Conservation (phyloP, 2,888 invertebrate genomes). For the Stomorhina lunata region DNA sequence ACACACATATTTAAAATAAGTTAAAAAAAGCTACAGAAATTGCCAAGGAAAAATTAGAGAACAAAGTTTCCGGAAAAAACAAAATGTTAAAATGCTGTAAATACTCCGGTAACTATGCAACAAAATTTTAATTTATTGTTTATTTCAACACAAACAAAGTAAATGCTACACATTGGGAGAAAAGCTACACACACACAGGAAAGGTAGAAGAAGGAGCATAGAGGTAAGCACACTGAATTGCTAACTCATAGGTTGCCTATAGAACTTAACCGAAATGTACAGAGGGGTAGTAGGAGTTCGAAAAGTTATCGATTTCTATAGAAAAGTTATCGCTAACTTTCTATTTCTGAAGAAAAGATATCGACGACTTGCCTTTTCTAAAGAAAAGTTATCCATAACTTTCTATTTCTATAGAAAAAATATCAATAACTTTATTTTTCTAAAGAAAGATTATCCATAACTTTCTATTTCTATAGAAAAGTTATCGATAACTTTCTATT, state of each 20-base stretch:
- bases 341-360: too few relatives aligned
- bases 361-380: too few relatives aligned
- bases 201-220: neutral
- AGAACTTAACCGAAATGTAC: neutral
- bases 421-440: too few relatives aligned
- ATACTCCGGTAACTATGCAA: slow-evolving; percentile 49
- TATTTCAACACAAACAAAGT: slow-evolving; percentile 20
- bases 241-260: neutral
- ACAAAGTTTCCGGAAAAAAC: neutral
- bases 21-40: neutral
- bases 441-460: too few relatives aligned
- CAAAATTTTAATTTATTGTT: slow-evolving; percentile 54
- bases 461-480: too few relatives aligned
- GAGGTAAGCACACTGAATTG: neutral
- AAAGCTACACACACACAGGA: neutral
- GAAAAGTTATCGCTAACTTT: neutral
- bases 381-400: too few relatives aligned
- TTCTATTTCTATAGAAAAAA: too few relatives aligned
- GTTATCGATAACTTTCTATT: too few relatives aligned
- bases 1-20: too few relatives aligned
- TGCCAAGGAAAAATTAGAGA: neutral
- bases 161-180: neutral
- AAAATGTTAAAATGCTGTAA: neutral
- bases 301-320: neutral
- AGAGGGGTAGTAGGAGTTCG: neutral